Conservation (phyloP, 2,797 vertebrate genomes). For the Cyprinella venusta region DNA sequence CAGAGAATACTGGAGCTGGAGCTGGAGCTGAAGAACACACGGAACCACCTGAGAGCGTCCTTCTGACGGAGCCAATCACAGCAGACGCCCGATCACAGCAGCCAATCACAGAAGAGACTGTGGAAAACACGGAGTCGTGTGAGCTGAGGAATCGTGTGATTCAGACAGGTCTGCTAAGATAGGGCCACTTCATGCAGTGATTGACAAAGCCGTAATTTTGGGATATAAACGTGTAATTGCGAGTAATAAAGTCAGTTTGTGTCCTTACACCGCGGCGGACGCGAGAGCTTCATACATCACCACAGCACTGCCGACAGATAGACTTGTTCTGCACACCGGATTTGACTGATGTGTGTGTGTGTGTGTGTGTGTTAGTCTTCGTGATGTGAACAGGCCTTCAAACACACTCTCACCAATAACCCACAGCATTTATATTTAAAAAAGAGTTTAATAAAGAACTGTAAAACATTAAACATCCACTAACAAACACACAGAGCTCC, state of each 20-base stretch:
- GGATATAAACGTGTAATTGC: no score
- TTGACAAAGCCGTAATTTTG: no score
- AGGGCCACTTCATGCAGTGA: no score
- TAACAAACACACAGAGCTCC: conserved; percentile 7
- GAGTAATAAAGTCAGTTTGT: no score
- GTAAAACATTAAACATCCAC: neutral
- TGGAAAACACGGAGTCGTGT: neutral
- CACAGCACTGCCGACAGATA: no score
- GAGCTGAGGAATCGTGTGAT: neutral
- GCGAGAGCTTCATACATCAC: no score
- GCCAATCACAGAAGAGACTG: neutral
- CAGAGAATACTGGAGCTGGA: conserved; percentile 56
- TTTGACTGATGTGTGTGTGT: no score
- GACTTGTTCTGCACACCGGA: no score
- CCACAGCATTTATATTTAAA: neutral
- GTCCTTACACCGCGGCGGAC: no score
- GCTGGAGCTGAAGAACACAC: conserved; percentile 47
- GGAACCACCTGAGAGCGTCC: conserved; percentile 39
- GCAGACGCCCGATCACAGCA: neutral
- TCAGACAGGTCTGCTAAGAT: no score
- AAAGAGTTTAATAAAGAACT: conserved; percentile 20
- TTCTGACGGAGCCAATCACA: conserved; percentile 32
- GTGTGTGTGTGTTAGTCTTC: no score
- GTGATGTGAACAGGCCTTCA: neutral
- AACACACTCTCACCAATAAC: neutral